Evolutionary conservation across 2,113 vertebrate species (phyloP), one percentile per base, ranked within the genome.

Genomic region (Anarhynchus alexandrinus): DNA sequence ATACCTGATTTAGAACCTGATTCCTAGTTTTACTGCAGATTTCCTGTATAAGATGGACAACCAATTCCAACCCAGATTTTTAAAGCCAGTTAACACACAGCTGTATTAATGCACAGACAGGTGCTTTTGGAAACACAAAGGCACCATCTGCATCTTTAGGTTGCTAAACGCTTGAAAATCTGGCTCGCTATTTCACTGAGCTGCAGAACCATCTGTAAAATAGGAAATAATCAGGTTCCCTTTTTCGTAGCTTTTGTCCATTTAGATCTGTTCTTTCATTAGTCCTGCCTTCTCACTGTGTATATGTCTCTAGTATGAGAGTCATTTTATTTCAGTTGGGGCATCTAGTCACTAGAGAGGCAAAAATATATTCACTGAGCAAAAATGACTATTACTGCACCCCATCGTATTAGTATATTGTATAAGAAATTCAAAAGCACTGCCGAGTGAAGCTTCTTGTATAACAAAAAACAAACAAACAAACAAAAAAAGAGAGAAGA

Each of bases 121-220:
- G 93, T 95, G 86, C 38, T 93, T 94, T 66, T 85, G 62, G 85
- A 88, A 79, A 62, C 42, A 83, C 94, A 95, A 96, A 96, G 66
- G 22, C 69, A 95, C 77, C 94, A 96, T 82, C 93, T 95, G 93
- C 91, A 91, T 97, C 73, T 95, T 95, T 93, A 58, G 45, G 86
- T 85, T 82, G 61, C 8, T 94, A 89, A 95, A 91, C 72, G 80
- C 88, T 89, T 94, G 81, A 91, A 94, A 96, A 95, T 82, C 73
- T 96, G 93, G 81, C 81, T 93, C 2, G 3, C 9, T 83, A 52
- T 92, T 71, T 71, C 49, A 65, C 43, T 65, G 72, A 85, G 62
- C 54, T 67, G 71, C 65, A 90, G 26, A 86, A 43, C 55, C 91
- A 77, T 91, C 76, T 95, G 72, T 88, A 92, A 96, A 93, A 76